Evolutionary conservation across 37 sponge, comb jelly and placozoan species (phyloP), one percentile per base, ranked within the genome.

Genomic region (Bolinopsis microptera): DNA sequence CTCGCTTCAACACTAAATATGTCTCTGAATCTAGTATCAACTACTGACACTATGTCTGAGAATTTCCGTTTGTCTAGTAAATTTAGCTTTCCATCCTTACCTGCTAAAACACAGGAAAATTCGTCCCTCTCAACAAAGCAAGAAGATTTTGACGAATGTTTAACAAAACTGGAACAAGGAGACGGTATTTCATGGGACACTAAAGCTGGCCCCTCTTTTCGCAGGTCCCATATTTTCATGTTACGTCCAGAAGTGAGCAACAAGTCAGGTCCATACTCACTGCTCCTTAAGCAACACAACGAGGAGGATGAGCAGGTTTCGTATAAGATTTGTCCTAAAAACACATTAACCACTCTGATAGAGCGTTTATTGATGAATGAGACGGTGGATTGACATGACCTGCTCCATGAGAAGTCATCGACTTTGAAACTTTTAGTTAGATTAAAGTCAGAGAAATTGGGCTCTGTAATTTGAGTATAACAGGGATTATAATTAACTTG

Each of bases 161-260:
- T 77, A 9, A 2, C 33, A 2, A 32, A 35, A 27, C 36, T 1
- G 33, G 9, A 34, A 18, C 80, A 77, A 35, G 80, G 34, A 18
- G 27, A 34, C 1, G 32, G 18, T 18, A 35, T 21, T 34, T 77
- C 80, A 34, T 32, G 32, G 3, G 61, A 86, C 0, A 86, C 61
- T 18, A 48, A 25, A 86, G 35, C 90, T 22, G 90, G 90, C 2
- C 61, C 1, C 3, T 41, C 41, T 86, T 86, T 40, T 86, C 90
- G 24, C 23, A 34, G n/a, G 39, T 86, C 90, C 90, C 90, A 86
- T 16, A 86, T 0, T 40, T 38, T 28, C 2, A 86, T 18, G 24
- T 27, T 39, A 22, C 39, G 22, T 3, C 90, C 90, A 30, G 61
- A 41, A 0, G 90, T 86, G 27, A 38, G 8, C 0, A 86, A 27